These are phyloP conservation scores for Vicugna pacos DNA, from an alignment of 2,113 vertebrate species.

Conservation along the genomic window DNA sequence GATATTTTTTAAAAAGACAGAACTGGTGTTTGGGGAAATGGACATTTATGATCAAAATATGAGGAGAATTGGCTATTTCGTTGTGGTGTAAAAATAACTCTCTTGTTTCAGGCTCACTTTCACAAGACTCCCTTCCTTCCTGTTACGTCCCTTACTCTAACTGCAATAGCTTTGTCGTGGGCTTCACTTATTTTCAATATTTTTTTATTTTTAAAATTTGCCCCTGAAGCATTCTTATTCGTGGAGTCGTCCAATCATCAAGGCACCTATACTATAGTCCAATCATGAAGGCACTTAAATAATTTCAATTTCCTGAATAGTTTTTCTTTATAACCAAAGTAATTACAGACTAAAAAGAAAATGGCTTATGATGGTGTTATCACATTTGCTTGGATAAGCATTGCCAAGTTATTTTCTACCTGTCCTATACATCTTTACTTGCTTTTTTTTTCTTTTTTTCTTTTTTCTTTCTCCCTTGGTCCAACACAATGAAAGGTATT, in stretches of 20 bases:
- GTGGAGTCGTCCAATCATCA: background rate
- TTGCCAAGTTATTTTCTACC: conserved; percentile 23
- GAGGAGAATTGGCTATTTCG: background rate
- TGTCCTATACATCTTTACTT: background rate
- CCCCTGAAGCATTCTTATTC: background rate
- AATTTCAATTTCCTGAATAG: conserved; percentile 4
- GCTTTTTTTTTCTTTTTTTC: background rate
- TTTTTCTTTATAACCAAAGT: conserved; percentile 24
- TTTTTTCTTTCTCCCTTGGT: background rate
- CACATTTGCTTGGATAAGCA: background rate
- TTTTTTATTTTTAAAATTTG: background rate
- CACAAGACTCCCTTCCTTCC: background rate
- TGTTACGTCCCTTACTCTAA: background rate
- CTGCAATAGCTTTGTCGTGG: background rate
- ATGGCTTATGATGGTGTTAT: background rate
- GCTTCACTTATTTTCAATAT: background rate
- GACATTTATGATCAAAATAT: background rate
- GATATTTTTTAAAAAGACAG: background rate
- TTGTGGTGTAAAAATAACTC: background rate
- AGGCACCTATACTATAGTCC: background rate
- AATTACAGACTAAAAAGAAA: background rate
- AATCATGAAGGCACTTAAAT: background rate
- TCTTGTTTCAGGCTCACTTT: background rate
- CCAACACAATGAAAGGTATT: background rate
- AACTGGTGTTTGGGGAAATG: background rate